Conservation (phyloP, 2,113 vertebrate species). For the Notiomystis cincta region DNA sequence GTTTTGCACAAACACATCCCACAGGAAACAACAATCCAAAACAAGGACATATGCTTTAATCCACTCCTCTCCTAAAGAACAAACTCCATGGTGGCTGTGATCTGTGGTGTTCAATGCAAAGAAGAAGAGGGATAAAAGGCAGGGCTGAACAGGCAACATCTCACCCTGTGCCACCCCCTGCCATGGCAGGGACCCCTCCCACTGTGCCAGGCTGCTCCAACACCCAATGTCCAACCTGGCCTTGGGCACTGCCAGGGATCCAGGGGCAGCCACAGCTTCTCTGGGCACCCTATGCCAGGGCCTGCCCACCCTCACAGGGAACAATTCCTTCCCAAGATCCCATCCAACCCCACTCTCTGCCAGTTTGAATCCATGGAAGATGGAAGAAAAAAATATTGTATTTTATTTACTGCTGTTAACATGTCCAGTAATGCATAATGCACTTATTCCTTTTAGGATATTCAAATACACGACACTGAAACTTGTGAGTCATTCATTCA, state of each 20-base stretch:
- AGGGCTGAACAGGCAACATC: neutral
- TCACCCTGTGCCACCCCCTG: fast-evolving
- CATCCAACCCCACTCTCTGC: fast-evolving
- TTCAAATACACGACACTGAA: neutral
- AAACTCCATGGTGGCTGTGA: neutral
- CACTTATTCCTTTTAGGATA: neutral
- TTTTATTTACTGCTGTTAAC: neutral
- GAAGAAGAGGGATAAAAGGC: neutral
- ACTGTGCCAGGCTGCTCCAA: neutral
- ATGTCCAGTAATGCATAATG: neutral
- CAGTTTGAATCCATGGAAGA: neutral
- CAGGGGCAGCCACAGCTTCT: neutral
- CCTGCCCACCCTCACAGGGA: neutral
- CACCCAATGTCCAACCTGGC: neutral
- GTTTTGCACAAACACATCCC: neutral
- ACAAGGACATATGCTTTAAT: neutral
- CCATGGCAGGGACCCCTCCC: neutral
- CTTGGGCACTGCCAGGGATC: neutral
- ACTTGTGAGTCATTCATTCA: neutral
- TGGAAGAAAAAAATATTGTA: neutral
- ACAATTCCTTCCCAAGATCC: neutral
- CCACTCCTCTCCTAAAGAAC: neutral
- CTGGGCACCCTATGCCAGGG: neutral
- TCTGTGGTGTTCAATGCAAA: neutral
- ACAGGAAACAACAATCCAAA: neutral